Base-by-base conservation (phyloP, 2,113 vertebrate species). In the Carassius carassius region DNA sequence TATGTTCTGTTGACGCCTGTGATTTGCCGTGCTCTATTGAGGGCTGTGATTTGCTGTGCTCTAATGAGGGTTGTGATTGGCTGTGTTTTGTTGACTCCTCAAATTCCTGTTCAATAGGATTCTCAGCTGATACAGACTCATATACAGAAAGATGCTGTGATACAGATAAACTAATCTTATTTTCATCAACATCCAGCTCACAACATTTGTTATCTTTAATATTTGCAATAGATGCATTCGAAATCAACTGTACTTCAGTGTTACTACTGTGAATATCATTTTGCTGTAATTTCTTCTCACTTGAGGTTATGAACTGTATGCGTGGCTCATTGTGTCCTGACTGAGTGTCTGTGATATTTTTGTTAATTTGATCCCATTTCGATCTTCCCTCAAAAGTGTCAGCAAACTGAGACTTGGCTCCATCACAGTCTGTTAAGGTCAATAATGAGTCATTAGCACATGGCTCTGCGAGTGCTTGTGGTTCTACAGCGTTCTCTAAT, bases 241-340 rank as follows among this genome's bases (percentile, higher is more conserved):
- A n/a, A 73, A 47, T 83, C 51, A 78, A 25, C 37, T 72, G 65
- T 65, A 32, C 10, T 58, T 78, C 81, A 60, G 35, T 73, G 51
- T 47, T 41, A 86, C 25, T 72, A 37, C n/a, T 51, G 17, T 56
- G 11, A n/a, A 11, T 65, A n/a, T 72, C 10, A n/a, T 62, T 49
- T 54, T 17, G 5, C 54, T 51, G 37, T 82, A 62, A 76, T 29
- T 25, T n/a, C 17, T 56, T 82, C 49, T 21, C n/a, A 14, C 32
- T 65, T 76, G 72, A 63, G 25, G 6, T 69, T 62, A 32, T 74
- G 12, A n/a, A 11, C 12, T 84, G 51, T 56, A 49, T 56, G 0
- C 8, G 69, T 9, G 35, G 6, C 56, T 63, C 63, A 35, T 23
- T 70, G 25, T 72, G 11, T 56, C 10, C 23, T 74, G 69, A 25